These are phyloP conservation scores for Sylvilagus bachmani DNA, from an alignment of 2,113 vertebrate species.

Conservation along the genomic window DNA sequence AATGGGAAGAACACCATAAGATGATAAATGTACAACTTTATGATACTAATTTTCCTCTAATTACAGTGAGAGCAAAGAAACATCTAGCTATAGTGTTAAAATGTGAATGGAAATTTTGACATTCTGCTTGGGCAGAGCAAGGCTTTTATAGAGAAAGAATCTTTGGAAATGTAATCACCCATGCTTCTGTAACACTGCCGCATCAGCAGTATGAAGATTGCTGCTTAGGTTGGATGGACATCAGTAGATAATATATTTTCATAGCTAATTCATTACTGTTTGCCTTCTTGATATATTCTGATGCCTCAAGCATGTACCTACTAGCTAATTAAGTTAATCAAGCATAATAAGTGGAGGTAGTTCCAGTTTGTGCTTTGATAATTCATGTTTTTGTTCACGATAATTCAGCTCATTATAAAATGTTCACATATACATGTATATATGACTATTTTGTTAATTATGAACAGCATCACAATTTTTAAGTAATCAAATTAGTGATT, in stretches of 20 bases:
- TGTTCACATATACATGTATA: background rate
- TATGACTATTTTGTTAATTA: background rate
- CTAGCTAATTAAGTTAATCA: conserved; percentile 70
- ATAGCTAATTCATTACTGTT: conserved; percentile 32
- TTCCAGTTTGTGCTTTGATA: background rate
- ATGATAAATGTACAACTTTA: conserved; percentile 82
- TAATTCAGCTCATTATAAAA: background rate
- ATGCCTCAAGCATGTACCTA: conserved; percentile 63
- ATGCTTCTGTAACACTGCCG: background rate
- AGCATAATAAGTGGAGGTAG: conserved; percentile 49
- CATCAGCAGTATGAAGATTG: background rate
- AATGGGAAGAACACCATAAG: conserved; percentile 81
- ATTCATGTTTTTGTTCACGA: background rate
- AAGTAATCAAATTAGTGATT: background rate
- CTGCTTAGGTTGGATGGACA: conserved; percentile 42
- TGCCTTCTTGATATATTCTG: conserved; percentile 19
- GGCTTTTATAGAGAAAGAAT: conserved; percentile 43
- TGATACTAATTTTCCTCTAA: conserved; percentile 81
- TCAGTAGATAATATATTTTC: conserved; percentile 49
- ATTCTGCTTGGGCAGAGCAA: conserved; percentile 53
- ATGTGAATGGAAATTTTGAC: conserved; percentile 73
- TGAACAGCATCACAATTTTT: background rate
- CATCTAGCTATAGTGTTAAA: conserved; percentile 64
- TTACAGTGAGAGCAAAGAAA: conserved; percentile 50
- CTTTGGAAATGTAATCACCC: background rate